Conservation (phyloP, 2,113 vertebrate genomes). For the Vombatus ursinus region DNA sequence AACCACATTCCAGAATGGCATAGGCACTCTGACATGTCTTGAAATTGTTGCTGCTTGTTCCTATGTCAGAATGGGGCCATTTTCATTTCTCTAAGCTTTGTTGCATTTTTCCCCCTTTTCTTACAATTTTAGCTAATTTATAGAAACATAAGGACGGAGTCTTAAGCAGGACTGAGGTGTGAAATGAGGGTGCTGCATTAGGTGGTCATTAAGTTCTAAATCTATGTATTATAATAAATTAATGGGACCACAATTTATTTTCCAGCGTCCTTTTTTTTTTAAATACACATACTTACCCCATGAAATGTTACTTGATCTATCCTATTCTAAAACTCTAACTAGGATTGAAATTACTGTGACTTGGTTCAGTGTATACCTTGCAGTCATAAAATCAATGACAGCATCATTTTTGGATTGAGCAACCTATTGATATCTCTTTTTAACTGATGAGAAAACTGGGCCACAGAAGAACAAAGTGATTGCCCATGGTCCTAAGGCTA, state of each 20-base stretch:
- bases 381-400: neutral
- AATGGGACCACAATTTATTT: neutral
- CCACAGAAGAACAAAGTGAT: neutral
- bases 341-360: neutral
- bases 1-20: conserved; percentile 38
- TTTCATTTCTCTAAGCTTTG: conserved; percentile 48
- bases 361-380: neutral
- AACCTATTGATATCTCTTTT: neutral
- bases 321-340: neutral
- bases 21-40: conserved; percentile 24
- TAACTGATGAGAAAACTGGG: neutral
- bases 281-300: neutral
- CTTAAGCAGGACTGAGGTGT: neutral
- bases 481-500: neutral
- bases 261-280: neutral
- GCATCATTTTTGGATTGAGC: neutral
- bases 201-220: neutral
- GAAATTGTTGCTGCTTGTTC: conserved; percentile 63
- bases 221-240: neutral
- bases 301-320: neutral
- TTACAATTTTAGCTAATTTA: conserved; percentile 40
- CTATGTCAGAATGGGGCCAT: conserved; percentile 18
- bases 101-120: conserved; percentile 37
- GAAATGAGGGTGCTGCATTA: neutral
- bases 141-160: conserved; percentile 10